Percentiles rank a stretch among this genome's conserved stretches.
Conservation (phyloP, 1,140 invertebrate species). For the Aporrectodea caliginosa region DNA sequence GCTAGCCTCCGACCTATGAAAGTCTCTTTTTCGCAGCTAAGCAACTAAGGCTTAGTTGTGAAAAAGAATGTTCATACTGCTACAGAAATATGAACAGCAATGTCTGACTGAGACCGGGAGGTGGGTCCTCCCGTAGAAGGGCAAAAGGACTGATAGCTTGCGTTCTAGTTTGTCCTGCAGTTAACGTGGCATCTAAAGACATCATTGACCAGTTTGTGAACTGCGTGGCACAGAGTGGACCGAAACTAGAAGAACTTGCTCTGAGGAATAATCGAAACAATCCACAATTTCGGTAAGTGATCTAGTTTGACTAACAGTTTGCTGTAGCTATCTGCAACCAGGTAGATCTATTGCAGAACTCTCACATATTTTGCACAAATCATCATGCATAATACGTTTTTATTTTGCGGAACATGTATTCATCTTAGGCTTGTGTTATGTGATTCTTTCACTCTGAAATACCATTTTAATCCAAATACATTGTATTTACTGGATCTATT, state of each 20-base stretch:
- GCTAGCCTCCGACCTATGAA: too few species aligned
- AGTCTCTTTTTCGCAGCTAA: too few species aligned
- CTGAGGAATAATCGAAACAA: slow-evolving; percentile 18
- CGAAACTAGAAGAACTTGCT: slow-evolving; percentile 19
- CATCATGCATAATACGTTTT: too few species aligned
- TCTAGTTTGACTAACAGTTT: too few species aligned
- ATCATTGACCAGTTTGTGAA: slow-evolving; percentile 22
- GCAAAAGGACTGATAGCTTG: slow-evolving; percentile 42
- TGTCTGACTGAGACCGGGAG: background rate
- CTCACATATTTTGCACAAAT: too few species aligned
- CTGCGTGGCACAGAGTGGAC: slow-evolving; percentile 12
- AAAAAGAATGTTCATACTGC: slow-evolving; percentile 11
- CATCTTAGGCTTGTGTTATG: too few species aligned
- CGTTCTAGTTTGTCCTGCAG: slow-evolving; percentile 38
- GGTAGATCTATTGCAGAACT: too few species aligned
- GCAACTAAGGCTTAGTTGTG: too few species aligned
- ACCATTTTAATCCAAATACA: too few species aligned
- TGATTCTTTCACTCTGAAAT: too few species aligned
- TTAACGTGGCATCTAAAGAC: slow-evolving; percentile 10
- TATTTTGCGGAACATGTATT: too few species aligned
- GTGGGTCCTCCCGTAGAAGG: slow-evolving; percentile 15
- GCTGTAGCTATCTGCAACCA: too few species aligned
- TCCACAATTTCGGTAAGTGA: slow-evolving; percentile 9
- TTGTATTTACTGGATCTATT: background rate
- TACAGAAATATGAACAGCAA: slow-evolving; percentile 22